Conservation (phyloP, 2,888 invertebrate species). For the Tipula helvola region DNA sequence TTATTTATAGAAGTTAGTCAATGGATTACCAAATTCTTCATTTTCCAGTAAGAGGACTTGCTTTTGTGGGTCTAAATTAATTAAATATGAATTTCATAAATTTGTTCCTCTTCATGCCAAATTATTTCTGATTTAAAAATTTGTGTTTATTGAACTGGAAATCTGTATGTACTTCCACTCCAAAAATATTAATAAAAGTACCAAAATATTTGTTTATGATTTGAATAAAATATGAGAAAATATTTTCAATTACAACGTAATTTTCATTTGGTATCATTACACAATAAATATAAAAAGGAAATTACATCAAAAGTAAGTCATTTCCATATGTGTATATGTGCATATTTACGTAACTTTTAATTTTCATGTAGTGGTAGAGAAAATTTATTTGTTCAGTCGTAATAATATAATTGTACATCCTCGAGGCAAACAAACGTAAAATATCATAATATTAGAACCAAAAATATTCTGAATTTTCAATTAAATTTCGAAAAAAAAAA, state of each 20-base stretch:
- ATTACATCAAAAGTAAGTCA: background rate
- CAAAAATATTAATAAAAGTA: background rate
- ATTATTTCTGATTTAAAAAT: background rate
- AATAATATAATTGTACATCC: background rate
- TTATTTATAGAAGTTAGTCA: too few relatives aligned
- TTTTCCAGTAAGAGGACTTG: too few relatives aligned
- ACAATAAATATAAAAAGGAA: background rate
- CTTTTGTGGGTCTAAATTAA: too few relatives aligned
- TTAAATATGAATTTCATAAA: too few relatives aligned
- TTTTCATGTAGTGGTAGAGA: background rate
- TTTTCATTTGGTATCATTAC: background rate
- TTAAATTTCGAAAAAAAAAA: background rate
- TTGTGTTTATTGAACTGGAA: background rate
- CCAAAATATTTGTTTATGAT: background rate
- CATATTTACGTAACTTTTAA: background rate
- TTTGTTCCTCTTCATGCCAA: background rate
- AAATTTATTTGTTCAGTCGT: background rate
- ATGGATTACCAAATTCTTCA: too few relatives aligned
- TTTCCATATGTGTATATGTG: background rate
- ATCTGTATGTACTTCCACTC: background rate
- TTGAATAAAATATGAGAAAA: background rate
- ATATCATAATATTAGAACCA: background rate
- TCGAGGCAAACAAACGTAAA: background rate
- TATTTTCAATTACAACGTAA: background rate
- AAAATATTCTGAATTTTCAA: background rate